phyloP scores from a whole-genome alignment of 2,888 invertebrate species.

The Hoplodrina blanda region DNA sequence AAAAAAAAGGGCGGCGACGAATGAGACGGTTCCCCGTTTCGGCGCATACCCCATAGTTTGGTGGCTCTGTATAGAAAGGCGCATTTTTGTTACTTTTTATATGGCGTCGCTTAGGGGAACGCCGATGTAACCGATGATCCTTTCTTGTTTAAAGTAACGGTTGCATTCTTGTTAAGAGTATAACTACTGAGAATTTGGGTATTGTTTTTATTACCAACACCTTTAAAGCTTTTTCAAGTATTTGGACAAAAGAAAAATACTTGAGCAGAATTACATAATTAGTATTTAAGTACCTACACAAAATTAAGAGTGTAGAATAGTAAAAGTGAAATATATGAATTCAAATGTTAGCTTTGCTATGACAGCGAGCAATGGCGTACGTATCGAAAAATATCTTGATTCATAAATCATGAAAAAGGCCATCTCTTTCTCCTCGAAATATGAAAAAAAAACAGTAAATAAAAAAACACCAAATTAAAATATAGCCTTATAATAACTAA shows the following conservation, averaged over 20 bases:
- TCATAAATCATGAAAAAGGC: not conserved
- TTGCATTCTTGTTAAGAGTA: conserved; percentile 33
- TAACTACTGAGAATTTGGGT: conserved; percentile 33
- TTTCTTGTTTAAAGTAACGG: conserved; percentile 42
- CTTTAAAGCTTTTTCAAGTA: conserved; percentile 1
- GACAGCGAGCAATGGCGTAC: not conserved
- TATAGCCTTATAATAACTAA: conserved; percentile 58
- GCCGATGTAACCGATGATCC: conserved; percentile 10
- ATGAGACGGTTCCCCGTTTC: conserved; percentile 35
- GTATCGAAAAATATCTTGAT: not conserved
- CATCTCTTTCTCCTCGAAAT: not conserved
- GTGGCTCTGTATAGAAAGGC: conserved; percentile 39
- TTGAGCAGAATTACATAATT: not conserved
- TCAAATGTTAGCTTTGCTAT: not conserved
- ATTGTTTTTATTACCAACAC: conserved; percentile 21
- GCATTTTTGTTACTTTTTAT: conserved; percentile 57
- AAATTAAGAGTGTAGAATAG: not conserved
- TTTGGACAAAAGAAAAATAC: not conserved
- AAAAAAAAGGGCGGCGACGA: conserved; percentile 57
- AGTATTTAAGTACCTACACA: not conserved
- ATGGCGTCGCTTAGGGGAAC: conserved; percentile 29
- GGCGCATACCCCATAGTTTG: conserved; percentile 32
- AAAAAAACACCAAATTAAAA: conserved; percentile 51
- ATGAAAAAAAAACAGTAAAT: conserved; percentile 19
- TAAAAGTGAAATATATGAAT: not conserved